Base-by-base conservation (phyloP, 2,888 invertebrate species). In the Drosophila affinis region DNA sequence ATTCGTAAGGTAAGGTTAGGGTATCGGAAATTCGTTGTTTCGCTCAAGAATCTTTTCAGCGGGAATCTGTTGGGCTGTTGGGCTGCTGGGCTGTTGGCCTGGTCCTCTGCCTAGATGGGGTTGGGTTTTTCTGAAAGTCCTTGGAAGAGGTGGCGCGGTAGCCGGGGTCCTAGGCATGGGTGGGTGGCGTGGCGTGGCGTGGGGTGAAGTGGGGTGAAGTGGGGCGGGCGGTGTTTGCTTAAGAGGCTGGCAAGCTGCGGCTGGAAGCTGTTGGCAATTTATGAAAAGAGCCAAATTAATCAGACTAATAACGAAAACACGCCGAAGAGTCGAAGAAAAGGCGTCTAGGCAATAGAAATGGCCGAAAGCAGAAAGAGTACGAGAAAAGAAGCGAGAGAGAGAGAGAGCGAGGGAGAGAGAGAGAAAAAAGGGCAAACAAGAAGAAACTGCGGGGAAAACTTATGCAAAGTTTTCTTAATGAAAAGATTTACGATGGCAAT, bases 281-380 rank as follows among this genome's bases (percentile, higher is more conserved):
- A 91, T 91, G 90, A 91, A 91, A 91, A 90, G 91, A 91, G 91
- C 88, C 90, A 91, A 91, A 91, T 91, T 91, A 91, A 91, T 91
- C 91, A 91, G 92, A 91, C 92, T 92, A 92, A 92, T 92, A 91
- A 92, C 91, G 90, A 90, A 90, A 89, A 90, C 84, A 87, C 81
- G 77, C 85, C 87, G 86, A 27, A 27, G 27, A 51, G 51, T 61
- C 63, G 27, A 85, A 80, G 80, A 85, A 80, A 83, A 85, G 85
- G 72, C 81, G 81, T 70, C 72, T 72, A 65, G 65, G 73, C 79
- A 77, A 82, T 79, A 75, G 72, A 77, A 86, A 73, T 69, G 77
- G 64, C 49, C 61, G 49, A 69, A 58, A 21, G 10, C 32, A 21
- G 46, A 65, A 48, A 49, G 10, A 47, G 21, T 44, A 24, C 45